phyloP scores from a whole-genome alignment of 2,113 vertebrate genomes.

The Ariopsis seemanni region DNA sequence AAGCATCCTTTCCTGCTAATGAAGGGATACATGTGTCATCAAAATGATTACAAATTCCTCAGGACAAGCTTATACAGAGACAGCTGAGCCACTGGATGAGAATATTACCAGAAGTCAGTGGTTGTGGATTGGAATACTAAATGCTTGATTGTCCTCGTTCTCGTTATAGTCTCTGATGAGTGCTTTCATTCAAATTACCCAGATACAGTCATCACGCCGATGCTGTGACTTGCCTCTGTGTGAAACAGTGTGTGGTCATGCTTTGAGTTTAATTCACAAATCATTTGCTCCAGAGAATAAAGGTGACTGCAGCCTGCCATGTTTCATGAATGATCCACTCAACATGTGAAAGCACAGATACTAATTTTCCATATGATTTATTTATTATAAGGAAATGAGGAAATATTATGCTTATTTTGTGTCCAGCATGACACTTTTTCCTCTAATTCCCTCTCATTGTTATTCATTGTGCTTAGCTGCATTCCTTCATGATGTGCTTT shows the following conservation, averaged over 20 bases:
- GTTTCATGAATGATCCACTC: constrained; percentile 10
- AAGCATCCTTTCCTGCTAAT: constrained; percentile 63
- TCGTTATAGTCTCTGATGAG: constrained; percentile 30
- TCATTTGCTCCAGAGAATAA: constrained; percentile 26
- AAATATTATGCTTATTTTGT: neutral
- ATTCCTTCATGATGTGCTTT: neutral
- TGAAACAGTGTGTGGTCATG: neutral
- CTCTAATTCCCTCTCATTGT: neutral
- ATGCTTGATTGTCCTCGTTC: constrained; percentile 18
- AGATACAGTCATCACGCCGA: constrained; percentile 32
- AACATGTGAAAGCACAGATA: neutral
- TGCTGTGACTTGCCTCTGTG: constrained; percentile 16
- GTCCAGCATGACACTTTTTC: neutral
- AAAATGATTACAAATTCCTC: constrained; percentile 62
- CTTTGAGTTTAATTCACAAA: constrained; percentile 32
- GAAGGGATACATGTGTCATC: constrained; percentile 55
- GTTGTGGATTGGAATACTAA: constrained; percentile 32
- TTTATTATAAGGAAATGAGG: neutral
- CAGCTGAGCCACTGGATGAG: constrained; percentile 50
- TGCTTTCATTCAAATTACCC: constrained; percentile 29
- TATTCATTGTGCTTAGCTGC: neutral
- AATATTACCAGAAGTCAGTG: constrained; percentile 41
- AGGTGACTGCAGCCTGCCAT: neutral
- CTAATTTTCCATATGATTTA: neutral
- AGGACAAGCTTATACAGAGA: constrained; percentile 44